Evolutionary conservation across 1,140 invertebrate genomes (phyloP), one percentile per base, ranked within the genome.

Genomic region (Samia ricini): DNA sequence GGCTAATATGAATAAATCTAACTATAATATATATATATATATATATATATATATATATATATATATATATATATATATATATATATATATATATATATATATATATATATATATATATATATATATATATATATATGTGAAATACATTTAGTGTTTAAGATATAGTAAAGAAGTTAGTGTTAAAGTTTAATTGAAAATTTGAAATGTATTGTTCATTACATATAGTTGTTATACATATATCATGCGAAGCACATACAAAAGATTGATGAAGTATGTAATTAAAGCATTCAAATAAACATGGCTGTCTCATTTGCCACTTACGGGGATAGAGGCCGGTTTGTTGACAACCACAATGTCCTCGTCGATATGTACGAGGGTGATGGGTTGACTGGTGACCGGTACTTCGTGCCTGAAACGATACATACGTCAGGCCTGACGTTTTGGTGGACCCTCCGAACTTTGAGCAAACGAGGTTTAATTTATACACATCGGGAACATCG

Each of bases 271-370:
- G 33, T 42, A 42, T 42, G 67, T 68, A 64, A 63, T 20, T 56
- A 60, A 79, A 83, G 79, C 74, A 68, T 80, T 77, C 74, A 42
- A 42, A 80, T 81, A 80, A 86, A 85, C 70, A 92, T 95, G 94
- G 94, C 94, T 92, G 94, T 95, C 93, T 93, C 93, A 92, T 90
- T 92, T 93, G 93, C 94, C 93, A 95, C 95, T 95, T 95, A 96
- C 98, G 91, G 99, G 99, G 92, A 99, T 98, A 90, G 98, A 99
- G 85, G 98, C 96, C 79, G 99, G 99, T 95, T 99, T 99, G 94
- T 99, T 98, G 88, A 99, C 96, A 88, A 99, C 99, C 91, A 99
- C 94, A 92, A 99, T 94, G 93, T 99, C 97, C 91, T 99, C 97
- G 93, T 97, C 97, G 93, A 99, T 97, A 93, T 97, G 95, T 87